Base-by-base conservation (phyloP, 2,888 invertebrate genomes). In the Polymixis lichenea region DNA sequence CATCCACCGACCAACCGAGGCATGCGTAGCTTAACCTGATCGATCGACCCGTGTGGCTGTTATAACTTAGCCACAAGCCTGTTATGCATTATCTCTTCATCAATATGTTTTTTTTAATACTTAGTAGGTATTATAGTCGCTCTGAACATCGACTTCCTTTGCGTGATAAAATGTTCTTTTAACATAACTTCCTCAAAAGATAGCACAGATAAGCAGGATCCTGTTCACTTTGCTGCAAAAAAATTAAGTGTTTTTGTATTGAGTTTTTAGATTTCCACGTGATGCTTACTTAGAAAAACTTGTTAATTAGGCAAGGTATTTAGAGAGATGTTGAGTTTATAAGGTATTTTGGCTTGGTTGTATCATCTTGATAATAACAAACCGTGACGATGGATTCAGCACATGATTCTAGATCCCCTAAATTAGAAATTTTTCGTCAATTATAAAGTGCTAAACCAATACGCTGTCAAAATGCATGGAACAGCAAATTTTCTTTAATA, bases 131-230 rank as follows among this genome's bases (percentile, higher is more conserved):
- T 46, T 22, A n/a, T 13, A 55, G 15, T 17, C 0, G 22, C n/a
- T 69, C 46, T 49, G 53, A 64, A 65, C 64, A 70, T 55, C 28
- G 19, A 75, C 85, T 85, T 75, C 86, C 71, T 78, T 64, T 72
- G 71, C 72, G 58, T 86, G 86, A 72, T 83, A 81, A 81, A 68
- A 72, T 70, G 83, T 70, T 86, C 56, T 76, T 38, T 65, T n/a
- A 77, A 51, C 61, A 55, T 58, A 62, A 72, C 83, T 83, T 86
- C 86, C 78, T 83, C 28, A 11, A 60, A 69, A 86, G 86, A 83
- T 86, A 66, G 43, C 66, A 49, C 25, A 56, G 61, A 82, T 86
- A 72, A 7, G 38, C 9, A 64, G 56, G 67, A 77, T 86, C 66
- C 56, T 72, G 78, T 77, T 77, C 61, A 61, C 2, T 49, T 58